Evolutionary conservation across 2,113 vertebrate genomes (phyloP).

Genomic region (Odobenus rosmarus): DNA sequence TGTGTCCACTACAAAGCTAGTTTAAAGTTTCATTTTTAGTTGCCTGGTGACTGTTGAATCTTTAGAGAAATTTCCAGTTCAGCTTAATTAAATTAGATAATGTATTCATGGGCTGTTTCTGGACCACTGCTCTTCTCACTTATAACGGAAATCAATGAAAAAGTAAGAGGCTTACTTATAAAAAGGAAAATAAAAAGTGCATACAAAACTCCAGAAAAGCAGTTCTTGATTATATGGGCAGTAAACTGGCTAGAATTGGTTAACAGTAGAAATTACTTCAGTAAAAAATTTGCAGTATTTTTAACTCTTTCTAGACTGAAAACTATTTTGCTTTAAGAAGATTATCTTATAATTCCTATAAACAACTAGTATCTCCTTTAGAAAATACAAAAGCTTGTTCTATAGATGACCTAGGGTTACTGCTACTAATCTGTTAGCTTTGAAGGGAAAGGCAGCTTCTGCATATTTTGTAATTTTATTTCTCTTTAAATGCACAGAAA

Average conservation of each 20-base stretch:
- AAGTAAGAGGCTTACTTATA: conserved; percentile 79
- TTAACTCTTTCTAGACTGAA: conserved; percentile 32
- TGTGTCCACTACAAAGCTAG: conserved; percentile 47
- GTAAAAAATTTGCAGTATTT: background rate
- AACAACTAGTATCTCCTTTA: background rate
- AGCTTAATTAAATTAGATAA: conserved; percentile 87
- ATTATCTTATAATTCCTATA: background rate
- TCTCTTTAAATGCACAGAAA: background rate
- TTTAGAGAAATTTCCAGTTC: conserved; percentile 80
- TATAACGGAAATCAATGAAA: conserved; percentile 86
- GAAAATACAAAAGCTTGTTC: background rate
- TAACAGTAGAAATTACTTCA: background rate
- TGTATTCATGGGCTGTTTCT: conserved; percentile 83
- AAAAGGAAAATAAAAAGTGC: conserved; percentile 78
- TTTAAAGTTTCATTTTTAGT: conserved; percentile 72
- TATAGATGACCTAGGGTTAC: background rate
- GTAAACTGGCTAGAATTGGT: conserved; percentile 34
- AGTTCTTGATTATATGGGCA: conserved; percentile 69
- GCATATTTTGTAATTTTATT: background rate
- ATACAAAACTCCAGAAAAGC: conserved; percentile 80
- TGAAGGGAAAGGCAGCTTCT: background rate
- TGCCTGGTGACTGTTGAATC: conserved; percentile 76
- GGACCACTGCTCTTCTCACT: conserved; percentile 80
- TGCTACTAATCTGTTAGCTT: background rate
- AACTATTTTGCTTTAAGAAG: background rate